Percentiles rank a stretch among this genome's conserved stretches.
phyloP scores from a whole-genome alignment of 2,113 vertebrate genomes.

The Morone saxatilis region DNA sequence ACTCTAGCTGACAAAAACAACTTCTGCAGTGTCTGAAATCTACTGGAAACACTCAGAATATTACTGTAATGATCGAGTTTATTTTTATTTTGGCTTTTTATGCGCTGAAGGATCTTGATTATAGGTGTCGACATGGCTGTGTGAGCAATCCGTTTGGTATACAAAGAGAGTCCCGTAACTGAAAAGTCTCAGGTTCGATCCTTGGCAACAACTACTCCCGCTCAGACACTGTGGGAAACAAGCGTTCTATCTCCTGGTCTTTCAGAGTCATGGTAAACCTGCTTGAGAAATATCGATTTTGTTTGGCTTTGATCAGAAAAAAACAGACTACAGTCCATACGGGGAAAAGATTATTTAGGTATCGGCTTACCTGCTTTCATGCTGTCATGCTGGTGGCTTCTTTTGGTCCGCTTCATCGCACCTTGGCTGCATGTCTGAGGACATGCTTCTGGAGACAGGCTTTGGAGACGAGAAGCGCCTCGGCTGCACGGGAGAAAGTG shows the following conservation, averaged over 20 bases:
- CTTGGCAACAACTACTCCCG: neutral
- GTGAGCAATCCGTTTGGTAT: neutral
- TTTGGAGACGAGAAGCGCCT: conserved; percentile 68
- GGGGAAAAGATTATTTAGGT: neutral
- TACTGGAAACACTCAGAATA: neutral
- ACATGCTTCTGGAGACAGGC: conserved; percentile 80
- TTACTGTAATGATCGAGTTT: neutral
- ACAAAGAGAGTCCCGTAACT: neutral
- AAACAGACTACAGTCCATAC: neutral
- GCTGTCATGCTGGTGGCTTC: conserved; percentile 68
- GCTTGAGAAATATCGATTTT: conserved; percentile 16
- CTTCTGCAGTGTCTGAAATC: neutral
- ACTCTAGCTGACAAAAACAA: neutral
- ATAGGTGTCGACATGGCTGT: neutral
- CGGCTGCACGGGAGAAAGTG: conserved; percentile 59
- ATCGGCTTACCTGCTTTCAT: conserved; percentile 72
- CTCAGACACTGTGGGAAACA: neutral
- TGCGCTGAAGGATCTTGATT: conserved; percentile 1
- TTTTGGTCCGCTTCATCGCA: conserved; percentile 78
- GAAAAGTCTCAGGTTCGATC: conserved; percentile 17
- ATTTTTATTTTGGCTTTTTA: conserved; percentile 31
- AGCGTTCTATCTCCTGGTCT: neutral
- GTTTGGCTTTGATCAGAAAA: neutral
- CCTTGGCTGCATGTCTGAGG: conserved; percentile 78
- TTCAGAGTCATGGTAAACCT: neutral